Base-by-base conservation (phyloP, 1,140 invertebrate genomes). In the Adoxophyes honmai region DNA sequence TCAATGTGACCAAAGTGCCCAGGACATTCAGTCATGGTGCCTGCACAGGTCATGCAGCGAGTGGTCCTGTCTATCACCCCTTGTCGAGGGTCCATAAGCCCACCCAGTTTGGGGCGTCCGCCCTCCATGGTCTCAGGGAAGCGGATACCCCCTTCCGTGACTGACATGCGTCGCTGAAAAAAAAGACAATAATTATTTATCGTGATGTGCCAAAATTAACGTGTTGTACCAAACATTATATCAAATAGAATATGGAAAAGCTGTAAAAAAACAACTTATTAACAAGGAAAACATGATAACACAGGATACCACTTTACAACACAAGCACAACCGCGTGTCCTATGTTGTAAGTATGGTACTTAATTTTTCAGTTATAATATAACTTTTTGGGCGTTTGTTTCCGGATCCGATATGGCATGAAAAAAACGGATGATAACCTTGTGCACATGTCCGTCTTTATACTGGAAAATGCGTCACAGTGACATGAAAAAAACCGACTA, bases 1-100 rank as follows among this genome's bases (percentile, higher is more conserved):
- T 99, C 98, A 64, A 99, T 96, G 81, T 99, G 99, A 10, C 98
- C 99, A 91, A 99, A 99, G 88, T 99, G 99, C 0, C 99, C 99
- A 11, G 98, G 98, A 88, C 99, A 99, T 86, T 99, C 98, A 1
- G 96, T 95, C 96, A 99, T 98, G 72, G 98, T 98, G 14, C 95
- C 98, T 44, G 98, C 98, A 90, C 99, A 99, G 0, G 98, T 99
- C 84, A 98, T 98, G 86, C 98, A 99, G 44, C 97, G 91, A 13
- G 96, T 96, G 64, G 93, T 94, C 65, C 98, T 92, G 77, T 99
- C 98, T 15, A 99, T 96, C 8, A 98, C 98, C 60, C 99, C 99
- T 90, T 99, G 99, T 21, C 98, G 91, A 0, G 99, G 99, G 86
- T 99, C 99, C 98, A 99, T 99, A 36, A 99, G 93, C 15, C 99